phyloP scores from a whole-genome alignment of 2,888 invertebrate species.

The Nomada hirtipes region DNA sequence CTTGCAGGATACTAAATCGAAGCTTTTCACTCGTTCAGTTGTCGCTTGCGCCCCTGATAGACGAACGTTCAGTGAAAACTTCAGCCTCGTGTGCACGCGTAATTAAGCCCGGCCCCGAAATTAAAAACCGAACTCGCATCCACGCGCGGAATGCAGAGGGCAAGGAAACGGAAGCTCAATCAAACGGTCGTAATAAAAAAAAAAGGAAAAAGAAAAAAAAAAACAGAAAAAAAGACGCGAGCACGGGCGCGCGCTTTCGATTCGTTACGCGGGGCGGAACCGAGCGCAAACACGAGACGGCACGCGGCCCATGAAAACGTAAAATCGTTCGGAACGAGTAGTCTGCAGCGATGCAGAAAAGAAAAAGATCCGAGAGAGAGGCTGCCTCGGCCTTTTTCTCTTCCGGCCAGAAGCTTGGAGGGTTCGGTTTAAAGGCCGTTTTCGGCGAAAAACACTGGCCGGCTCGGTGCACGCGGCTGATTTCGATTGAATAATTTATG shows the following conservation, averaged over 20 bases:
- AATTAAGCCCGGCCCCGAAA: conserved; percentile 41
- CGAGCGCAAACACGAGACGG: conserved; percentile 59
- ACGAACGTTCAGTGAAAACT: not conserved
- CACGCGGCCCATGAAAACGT: conserved; percentile 56
- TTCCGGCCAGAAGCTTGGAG: conserved; percentile 64
- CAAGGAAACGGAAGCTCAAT: conserved; percentile 51
- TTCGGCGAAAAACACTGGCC: conserved; percentile 73
- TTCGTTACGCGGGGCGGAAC: conserved; percentile 52
- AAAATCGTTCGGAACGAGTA: conserved; percentile 65
- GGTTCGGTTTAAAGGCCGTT: conserved; percentile 77
- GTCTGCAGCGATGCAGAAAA: conserved; percentile 64
- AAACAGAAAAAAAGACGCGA: conserved; percentile 30
- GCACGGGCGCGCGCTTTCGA: conserved; percentile 48
- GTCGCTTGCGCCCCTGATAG: not conserved
- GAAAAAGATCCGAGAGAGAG: conserved; percentile 60
- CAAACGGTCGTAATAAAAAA: conserved; percentile 53
- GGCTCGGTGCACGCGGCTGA: conserved; percentile 77
- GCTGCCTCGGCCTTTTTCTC: conserved; percentile 67
- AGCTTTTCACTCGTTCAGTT: not conserved
- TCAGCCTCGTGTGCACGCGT: conserved; percentile 1
- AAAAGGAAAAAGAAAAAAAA: conserved; percentile 22
- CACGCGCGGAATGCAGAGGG: not conserved
- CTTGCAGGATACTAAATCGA: not conserved
- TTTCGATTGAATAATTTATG: conserved; percentile 85
- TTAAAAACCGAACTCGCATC: conserved; percentile 45